Evolutionary conservation across 2,113 vertebrate species (phyloP), one percentile per base, ranked within the genome.

Genomic region (Mola mola): DNA sequence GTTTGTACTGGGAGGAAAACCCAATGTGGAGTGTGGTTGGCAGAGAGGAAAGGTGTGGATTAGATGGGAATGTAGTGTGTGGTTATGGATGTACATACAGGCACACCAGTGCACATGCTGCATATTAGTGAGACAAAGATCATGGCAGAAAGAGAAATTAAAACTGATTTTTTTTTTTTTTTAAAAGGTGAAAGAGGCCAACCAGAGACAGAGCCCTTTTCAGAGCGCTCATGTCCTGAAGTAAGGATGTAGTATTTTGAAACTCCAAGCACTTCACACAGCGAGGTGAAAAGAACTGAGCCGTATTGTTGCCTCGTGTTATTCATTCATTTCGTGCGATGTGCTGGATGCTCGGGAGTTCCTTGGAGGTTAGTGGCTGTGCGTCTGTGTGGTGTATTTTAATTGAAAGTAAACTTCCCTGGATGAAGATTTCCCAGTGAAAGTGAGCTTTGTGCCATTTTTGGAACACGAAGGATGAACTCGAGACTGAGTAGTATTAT

Each of bases 331-430:
- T 78, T 62, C 52, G 24, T 68, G 66, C 72, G 20, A 53, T 47
- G 58, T 12, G 53, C 47, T 17, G 17, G 53, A 62, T 46, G 76
- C 48, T 25, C 31, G 31, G 72, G 79, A 62, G 78, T 80, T 66
- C 60, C 19, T 40, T 19, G 16, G 36, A 77, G 79, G 74, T 73
- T 65, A 51, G 42, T 16, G 65, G 41, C 25, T 36, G 60, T 9
- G 55, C 42, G 51, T 75, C 51, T 86, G 44, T 79, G 63, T 49
- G 81, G 76, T 41, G 0, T 19, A 31, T 42, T 71, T 73, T 78
- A 69, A 85, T 73, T 78, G 4, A 79, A 84, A 72, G 72, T 71
- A 75, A 85, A 87, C 80, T 80, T 85, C 64, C 72, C 70, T 1
- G 11, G 44, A 67, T 65, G 62, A 80, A 47, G 51, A 48, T 40